These are phyloP conservation scores for Cyphomyrus plagiostoma DNA, from an alignment of 2,113 vertebrate genomes.

Conservation along the genomic window DNA sequence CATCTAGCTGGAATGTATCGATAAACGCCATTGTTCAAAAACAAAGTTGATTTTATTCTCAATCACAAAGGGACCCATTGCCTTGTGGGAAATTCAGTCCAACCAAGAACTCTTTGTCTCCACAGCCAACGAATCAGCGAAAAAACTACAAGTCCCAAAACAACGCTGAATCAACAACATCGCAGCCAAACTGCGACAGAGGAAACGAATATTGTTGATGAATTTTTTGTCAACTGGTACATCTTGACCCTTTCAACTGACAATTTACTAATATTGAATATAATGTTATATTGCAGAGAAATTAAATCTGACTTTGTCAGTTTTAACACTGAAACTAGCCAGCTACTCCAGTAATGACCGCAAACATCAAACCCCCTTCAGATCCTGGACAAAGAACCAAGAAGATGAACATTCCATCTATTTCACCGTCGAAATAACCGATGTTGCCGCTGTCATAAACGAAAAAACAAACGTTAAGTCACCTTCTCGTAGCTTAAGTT, in stretches of 20 bases:
- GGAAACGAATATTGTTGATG: not conserved
- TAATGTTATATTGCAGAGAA: not conserved
- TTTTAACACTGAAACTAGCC: not conserved
- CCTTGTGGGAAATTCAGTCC: conserved; percentile 18
- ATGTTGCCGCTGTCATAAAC: not conserved
- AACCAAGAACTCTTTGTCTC: not conserved
- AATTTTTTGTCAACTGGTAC: not conserved
- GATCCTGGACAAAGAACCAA: not conserved
- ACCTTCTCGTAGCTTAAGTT: not conserved
- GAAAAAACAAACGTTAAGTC: not conserved
- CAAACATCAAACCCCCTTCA: not conserved
- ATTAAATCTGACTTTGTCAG: not conserved
- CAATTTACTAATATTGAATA: no score
- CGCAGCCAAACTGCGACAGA: conserved; percentile 21
- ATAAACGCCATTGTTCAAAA: not conserved
- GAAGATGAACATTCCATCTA: not conserved
- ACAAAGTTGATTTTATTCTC: not conserved
- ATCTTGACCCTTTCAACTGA: not conserved
- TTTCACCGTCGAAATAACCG: not conserved
- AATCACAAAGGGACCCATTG: not conserved
- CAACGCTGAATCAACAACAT: not conserved
- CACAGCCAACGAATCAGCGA: not conserved
- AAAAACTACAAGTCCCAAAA: conserved; percentile 24
- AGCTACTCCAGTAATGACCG: not conserved
- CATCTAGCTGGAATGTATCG: not conserved